Evolutionary conservation across 2,888 invertebrate genomes (phyloP).

Genomic region (Xylophagus ater): DNA sequence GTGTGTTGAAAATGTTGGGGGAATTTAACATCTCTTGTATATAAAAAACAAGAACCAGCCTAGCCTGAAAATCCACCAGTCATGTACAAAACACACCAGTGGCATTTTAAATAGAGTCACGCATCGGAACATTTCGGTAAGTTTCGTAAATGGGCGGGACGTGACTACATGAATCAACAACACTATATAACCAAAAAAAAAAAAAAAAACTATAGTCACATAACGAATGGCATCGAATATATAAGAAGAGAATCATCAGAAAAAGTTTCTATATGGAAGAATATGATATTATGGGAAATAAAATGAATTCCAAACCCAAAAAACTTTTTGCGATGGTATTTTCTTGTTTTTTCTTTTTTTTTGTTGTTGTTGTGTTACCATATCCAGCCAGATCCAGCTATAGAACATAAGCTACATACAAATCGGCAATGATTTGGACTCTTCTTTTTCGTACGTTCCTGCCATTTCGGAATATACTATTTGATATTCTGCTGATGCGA

Average conservation of each 20-base stretch:
- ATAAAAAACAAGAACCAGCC: too few relatives aligned
- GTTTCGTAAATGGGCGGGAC: conserved; percentile 41
- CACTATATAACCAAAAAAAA: too few relatives aligned
- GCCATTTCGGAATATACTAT: conserved; percentile 9
- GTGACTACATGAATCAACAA: conserved; percentile 34
- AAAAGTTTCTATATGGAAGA: too few relatives aligned
- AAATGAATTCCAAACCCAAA: not conserved
- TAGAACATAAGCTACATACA: too few relatives aligned
- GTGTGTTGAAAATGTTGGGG: conserved; percentile 15
- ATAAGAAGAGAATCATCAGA: conserved; percentile 14
- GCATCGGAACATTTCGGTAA: conserved; percentile 26
- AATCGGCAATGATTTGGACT: too few relatives aligned
- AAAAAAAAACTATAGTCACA: too few relatives aligned
- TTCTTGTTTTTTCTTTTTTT: too few relatives aligned
- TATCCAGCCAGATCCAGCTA: too few relatives aligned
- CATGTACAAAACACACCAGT: conserved; percentile 40
- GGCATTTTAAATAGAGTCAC: conserved; percentile 42
- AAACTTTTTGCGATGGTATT: conserved; percentile 1
- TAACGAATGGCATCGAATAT: conserved; percentile 23
- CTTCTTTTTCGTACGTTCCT: too few relatives aligned
- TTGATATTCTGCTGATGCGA: conserved; percentile 18
- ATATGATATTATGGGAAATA: too few relatives aligned
- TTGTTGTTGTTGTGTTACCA: too few relatives aligned
- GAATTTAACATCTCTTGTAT: conserved; percentile 36
- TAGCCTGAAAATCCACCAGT: too few relatives aligned